Percentiles rank a stretch among this genome's conserved stretches.
These are phyloP conservation scores for Eudemis profundana DNA, from an alignment of 2,888 invertebrate genomes.

Conservation along the genomic window DNA sequence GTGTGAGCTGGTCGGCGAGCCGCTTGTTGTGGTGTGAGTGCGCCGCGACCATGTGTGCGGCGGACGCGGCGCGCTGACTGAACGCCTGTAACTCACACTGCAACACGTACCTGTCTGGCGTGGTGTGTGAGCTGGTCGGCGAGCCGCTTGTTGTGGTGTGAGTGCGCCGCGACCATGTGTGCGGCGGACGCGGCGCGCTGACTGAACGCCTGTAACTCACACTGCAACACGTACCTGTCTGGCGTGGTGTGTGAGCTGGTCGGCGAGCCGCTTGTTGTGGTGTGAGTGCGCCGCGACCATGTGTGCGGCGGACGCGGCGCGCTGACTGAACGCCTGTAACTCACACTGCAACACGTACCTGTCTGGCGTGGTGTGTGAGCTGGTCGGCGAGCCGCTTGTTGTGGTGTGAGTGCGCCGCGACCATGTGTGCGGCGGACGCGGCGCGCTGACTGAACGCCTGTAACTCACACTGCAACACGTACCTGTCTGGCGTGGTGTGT, in stretches of 20 bases:
- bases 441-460: too few species aligned
- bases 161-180: slow-evolving; percentile 58
- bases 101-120: not conserved
- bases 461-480: too few species aligned
- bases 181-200: slow-evolving; percentile 95
- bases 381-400: slow-evolving; percentile 80
- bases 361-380: not conserved
- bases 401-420: slow-evolving; percentile 80
- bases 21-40: slow-evolving; percentile 1
- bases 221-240: too few species aligned
- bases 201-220: too few species aligned
- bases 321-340: too few species aligned
- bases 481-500: not conserved
- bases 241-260: slow-evolving; percentile 2
- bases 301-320: slow-evolving; percentile 60
- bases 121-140: slow-evolving; percentile 4
- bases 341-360: not conserved
- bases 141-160: slow-evolving; percentile 92
- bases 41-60: not conserved
- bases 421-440: slow-evolving; percentile 60
- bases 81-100: too few species aligned
- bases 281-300: slow-evolving; percentile 54
- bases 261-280: slow-evolving; percentile 87
- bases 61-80: too few species aligned
- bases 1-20: slow-evolving; percentile 6